These are phyloP conservation scores for Drosophila ohnishii DNA, from an alignment of 1,140 invertebrate genomes.

Conservation along the genomic window DNA sequence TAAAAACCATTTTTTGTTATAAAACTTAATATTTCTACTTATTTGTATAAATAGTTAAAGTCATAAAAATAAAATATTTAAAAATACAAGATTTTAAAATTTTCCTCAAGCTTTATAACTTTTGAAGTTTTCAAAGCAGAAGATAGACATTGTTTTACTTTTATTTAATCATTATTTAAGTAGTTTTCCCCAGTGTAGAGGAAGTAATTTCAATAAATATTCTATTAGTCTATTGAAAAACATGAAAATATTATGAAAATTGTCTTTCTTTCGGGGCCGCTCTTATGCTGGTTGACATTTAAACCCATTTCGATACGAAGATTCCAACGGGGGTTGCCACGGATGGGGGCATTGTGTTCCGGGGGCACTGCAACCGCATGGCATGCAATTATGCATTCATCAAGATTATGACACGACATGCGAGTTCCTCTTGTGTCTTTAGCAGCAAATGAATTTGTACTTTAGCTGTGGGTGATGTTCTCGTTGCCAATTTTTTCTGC, in stretches of 20 bases:
- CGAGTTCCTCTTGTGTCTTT: slow-evolving; percentile 70
- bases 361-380: slow-evolving; percentile 34
- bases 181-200: slow-evolving; percentile 5
- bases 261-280: slow-evolving; percentile 1
- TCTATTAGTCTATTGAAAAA: slow-evolving; percentile 57
- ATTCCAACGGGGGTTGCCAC: slow-evolving; percentile 12
- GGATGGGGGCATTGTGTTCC: slow-evolving; percentile 7
- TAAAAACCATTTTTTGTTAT: too few relatives aligned
- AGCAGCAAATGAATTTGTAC: slow-evolving; percentile 71
- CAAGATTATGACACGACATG: slow-evolving; percentile 83
- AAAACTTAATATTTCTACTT: background rate
- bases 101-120: background rate
- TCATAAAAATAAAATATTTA: too few relatives aligned
- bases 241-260: slow-evolving; percentile 76
- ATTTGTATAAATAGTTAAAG: background rate
- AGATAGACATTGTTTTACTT: too few relatives aligned
- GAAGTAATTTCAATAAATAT: slow-evolving; percentile 21
- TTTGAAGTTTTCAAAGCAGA: too few relatives aligned
- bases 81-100: too few relatives aligned
- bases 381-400: slow-evolving; percentile 82
- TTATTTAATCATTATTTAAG: too few relatives aligned
- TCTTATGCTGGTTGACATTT: slow-evolving; percentile 80
- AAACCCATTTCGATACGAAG: slow-evolving; percentile 33
- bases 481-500: slow-evolving; percentile 18
- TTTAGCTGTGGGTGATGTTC: slow-evolving; percentile 51